phyloP scores from a whole-genome alignment of 2,113 vertebrate genomes.

The Menidia beryllina region DNA sequence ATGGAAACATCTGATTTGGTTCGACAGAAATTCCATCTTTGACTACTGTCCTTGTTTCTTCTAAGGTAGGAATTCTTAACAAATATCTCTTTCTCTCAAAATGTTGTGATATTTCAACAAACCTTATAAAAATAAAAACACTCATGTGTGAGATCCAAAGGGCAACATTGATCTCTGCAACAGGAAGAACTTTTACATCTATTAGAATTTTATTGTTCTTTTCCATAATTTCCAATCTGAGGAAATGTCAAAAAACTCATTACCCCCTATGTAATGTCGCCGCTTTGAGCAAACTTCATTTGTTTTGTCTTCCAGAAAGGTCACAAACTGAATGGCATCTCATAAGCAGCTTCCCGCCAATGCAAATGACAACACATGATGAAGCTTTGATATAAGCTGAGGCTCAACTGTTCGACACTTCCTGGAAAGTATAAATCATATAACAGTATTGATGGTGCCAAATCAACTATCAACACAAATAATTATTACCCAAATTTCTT shows the following conservation, averaged over 20 bases:
- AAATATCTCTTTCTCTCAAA: not conserved
- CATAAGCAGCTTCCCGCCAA: not conserved
- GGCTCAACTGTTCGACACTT: not conserved
- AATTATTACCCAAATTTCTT: not conserved
- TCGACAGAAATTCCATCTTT: not conserved
- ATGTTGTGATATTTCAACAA: not conserved
- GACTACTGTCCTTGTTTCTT: not conserved
- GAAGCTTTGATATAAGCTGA: not conserved
- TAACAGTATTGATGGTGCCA: not conserved
- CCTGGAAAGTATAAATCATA: not conserved
- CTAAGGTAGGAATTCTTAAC: not conserved
- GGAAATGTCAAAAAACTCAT: not conserved
- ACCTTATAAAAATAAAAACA: not conserved
- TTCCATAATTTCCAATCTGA: not conserved
- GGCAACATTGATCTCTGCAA: not conserved
- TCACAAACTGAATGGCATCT: not conserved
- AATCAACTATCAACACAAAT: not conserved
- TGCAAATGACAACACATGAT: not conserved
- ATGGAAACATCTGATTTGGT: not conserved
- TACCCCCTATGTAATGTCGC: not conserved
- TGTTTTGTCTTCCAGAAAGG: slow-evolving; percentile 11
- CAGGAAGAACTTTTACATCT: not conserved
- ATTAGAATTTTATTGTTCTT: not conserved
- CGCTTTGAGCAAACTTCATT: not conserved
- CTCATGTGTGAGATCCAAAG: not conserved